Base-by-base conservation (phyloP, 23 tunicate genomes). In the Corella eumyota region DNA sequence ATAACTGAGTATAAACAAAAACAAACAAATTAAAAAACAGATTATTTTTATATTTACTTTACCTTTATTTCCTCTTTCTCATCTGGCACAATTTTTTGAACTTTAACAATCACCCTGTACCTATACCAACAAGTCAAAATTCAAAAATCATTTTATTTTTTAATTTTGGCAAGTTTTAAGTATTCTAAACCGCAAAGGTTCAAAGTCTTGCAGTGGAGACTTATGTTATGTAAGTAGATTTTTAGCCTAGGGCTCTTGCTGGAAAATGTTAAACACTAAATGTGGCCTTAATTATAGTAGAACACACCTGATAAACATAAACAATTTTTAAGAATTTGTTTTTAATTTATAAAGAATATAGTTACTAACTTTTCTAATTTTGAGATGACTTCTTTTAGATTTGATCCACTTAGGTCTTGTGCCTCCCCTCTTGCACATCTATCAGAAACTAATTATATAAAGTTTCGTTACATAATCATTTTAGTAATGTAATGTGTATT, bases 381-480 rank as follows among this genome's bases (percentile, higher is more conserved):
- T 1, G 45, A 6, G 33, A 88, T 40, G 4, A 88, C 37, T 44
- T 79, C 64, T 73, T 88, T 77, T 19, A 88, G 36, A n/a, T 73
- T 78, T 6, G 96, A 81, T 9, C 96, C 96, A 72, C 88, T 88
- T 34, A 48, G 23, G 61, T 88, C 96, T 9, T 45, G 34, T 32
- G 64, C 36, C 48, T 78, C 81, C 6, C 96, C 88, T 19, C 69
- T 50, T 5, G 81, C 67, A 51, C 96, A 88, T 60, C 96, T 45
- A 61, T 88, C 96, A 36, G 88, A 78, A 6, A 73, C 96, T 88
- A n/a, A n/a, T n/a, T n/a, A n/a, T n/a, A n/a, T n/a, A n/a, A n/a
- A n/a, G n/a, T n/a, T n/a, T n/a, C n/a, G n/a, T n/a, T n/a, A n/a
- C n/a, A n/a, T n/a, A n/a, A n/a, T n/a, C n/a, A n/a, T n/a, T n/a